A percentile compares a stretch with the other conserved stretches of the same genome.
phyloP scores from a whole-genome alignment of 2,113 vertebrate species.

The Irena cyanogastra region DNA sequence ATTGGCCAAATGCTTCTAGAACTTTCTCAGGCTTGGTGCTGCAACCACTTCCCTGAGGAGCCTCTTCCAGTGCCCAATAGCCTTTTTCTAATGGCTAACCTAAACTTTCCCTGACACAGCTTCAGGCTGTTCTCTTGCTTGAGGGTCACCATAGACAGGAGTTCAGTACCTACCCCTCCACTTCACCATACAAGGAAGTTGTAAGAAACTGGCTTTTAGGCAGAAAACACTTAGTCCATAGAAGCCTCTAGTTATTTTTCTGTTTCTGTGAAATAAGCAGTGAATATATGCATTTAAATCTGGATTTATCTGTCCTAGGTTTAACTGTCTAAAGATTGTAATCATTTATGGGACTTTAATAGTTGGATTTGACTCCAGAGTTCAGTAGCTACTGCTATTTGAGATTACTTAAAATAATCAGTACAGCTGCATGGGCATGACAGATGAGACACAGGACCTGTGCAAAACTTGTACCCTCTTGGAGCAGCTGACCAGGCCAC shows the following conservation, averaged over 20 bases:
- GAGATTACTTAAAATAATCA: not conserved
- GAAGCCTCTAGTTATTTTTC: not conserved
- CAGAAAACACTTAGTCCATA: not conserved
- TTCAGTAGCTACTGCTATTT: not conserved
- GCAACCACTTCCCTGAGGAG: not conserved
- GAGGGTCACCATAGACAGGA: not conserved
- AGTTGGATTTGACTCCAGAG: not conserved
- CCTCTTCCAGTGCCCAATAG: not conserved
- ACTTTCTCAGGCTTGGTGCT: not conserved
- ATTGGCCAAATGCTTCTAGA: rapidly evolving
- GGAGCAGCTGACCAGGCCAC: not conserved
- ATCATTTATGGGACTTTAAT: not conserved
- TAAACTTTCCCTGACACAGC: not conserved
- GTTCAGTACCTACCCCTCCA: not conserved
- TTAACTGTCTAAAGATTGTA: not conserved
- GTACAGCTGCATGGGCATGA: not conserved
- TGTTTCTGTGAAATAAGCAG: not conserved
- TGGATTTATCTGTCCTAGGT: not conserved
- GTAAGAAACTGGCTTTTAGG: not conserved
- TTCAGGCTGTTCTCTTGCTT: not conserved
- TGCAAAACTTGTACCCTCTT: not conserved
- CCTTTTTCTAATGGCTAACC: not conserved
- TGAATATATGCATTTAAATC: not conserved
- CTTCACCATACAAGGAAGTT: not conserved
- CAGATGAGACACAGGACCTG: not conserved